Evolutionary conservation across 2,888 invertebrate species (phyloP).

Genomic region (Melanostoma mellinum): DNA sequence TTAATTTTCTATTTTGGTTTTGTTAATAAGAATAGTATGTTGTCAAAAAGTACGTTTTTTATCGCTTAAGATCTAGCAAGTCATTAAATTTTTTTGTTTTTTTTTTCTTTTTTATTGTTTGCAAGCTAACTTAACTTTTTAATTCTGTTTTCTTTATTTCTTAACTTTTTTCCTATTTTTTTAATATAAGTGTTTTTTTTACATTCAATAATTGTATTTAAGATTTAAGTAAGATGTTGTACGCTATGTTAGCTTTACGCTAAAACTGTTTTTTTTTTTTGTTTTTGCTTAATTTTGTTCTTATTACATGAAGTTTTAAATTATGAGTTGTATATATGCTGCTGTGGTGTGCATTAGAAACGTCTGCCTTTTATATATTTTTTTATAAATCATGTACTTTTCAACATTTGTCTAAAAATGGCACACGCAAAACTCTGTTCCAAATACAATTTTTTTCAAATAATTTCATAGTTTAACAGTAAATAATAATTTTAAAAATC

Average conservation of each 20-base stretch:
- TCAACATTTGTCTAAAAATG: conserved; percentile 67
- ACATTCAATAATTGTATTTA: conserved; percentile 66
- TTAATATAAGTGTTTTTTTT: conserved; percentile 58
- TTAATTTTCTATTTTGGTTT: conserved; percentile 71
- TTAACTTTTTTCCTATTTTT: conserved; percentile 59
- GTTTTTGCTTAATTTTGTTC: conserved; percentile 52
- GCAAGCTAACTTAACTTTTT: conserved; percentile 66
- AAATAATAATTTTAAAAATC: conserved; percentile 58
- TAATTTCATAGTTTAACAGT: conserved; percentile 33
- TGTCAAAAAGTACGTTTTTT: conserved; percentile 61
- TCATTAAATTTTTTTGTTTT: conserved; percentile 55
- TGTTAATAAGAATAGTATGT: conserved; percentile 68
- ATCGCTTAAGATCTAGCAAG: conserved; percentile 70
- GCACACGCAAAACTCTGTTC: conserved; percentile 63
- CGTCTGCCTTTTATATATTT: conserved; percentile 28
- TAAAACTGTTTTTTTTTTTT: conserved; percentile 50
- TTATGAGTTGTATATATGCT: conserved; percentile 33
- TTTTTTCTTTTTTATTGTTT: conserved; percentile 60
- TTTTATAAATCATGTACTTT: conserved; percentile 57
- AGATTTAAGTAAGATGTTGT: conserved; percentile 67
- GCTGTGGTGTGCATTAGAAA: conserved; percentile 47
- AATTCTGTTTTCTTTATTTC: conserved; percentile 36
- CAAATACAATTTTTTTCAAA: conserved; percentile 40
- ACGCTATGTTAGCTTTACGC: conserved; percentile 60
- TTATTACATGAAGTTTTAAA: conserved; percentile 54